Percentiles rank a stretch among this genome's conserved stretches.
phyloP scores from a whole-genome alignment of 2,888 invertebrate species.

The Drosophila paucipuncta region DNA sequence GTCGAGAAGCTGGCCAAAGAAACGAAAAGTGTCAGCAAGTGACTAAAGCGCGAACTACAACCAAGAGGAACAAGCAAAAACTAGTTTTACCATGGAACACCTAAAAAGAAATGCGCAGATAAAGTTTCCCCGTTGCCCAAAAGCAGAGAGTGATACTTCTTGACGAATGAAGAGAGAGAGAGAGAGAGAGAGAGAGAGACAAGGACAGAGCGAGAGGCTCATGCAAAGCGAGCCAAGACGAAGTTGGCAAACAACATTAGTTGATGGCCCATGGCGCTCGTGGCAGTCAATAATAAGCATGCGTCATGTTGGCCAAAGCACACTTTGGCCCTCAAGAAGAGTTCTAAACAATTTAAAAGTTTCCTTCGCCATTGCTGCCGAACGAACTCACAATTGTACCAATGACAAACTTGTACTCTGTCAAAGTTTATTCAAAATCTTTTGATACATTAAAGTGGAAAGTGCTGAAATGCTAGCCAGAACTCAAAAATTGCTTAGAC shows the following conservation, averaged over 20 bases:
- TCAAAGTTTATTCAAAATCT: slow-evolving; percentile 53
- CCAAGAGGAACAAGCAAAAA: slow-evolving; percentile 38
- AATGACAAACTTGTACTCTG: slow-evolving; percentile 28
- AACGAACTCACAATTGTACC: slow-evolving; percentile 18
- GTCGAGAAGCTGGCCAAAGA: slow-evolving; percentile 50
- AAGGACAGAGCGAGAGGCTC: slow-evolving; percentile 20
- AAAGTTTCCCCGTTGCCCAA: slow-evolving; percentile 58
- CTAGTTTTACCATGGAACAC: slow-evolving; percentile 55
- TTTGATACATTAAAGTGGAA: slow-evolving; percentile 51
- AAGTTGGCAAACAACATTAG: slow-evolving; percentile 80
- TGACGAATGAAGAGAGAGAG: background rate
- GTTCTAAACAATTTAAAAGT: slow-evolving; percentile 72
- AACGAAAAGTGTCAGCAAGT: slow-evolving; percentile 75
- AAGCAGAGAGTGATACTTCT: slow-evolving; percentile 42
- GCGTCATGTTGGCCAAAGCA: slow-evolving; percentile 77
- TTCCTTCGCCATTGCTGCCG: slow-evolving; percentile 22
- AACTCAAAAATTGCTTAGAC: slow-evolving; percentile 32
- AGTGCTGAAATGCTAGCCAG: slow-evolving; percentile 35
- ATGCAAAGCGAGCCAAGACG: slow-evolving; percentile 50
- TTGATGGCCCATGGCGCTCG: slow-evolving; percentile 78
- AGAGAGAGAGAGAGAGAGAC: too few species aligned
- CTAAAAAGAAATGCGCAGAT: slow-evolving; percentile 55
- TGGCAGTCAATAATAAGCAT: slow-evolving; percentile 82
- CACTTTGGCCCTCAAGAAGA: slow-evolving; percentile 58
- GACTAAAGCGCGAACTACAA: slow-evolving; percentile 49